Evolutionary conservation across 2,113 vertebrate genomes (phyloP), one percentile per base, ranked within the genome.

Genomic region (Podarcis raffonei): DNA sequence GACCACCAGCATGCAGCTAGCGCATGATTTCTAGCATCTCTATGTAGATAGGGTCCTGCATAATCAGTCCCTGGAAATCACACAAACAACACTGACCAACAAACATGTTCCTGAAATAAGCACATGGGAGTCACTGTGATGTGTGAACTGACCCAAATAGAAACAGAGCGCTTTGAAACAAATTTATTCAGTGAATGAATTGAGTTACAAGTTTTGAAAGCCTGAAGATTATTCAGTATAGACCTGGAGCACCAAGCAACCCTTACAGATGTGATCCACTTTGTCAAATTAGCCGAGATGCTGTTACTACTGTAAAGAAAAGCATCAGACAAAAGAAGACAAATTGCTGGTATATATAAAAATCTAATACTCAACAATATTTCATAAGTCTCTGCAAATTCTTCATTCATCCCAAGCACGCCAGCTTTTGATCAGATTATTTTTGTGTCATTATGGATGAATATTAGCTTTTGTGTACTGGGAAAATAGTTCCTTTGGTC

Each of bases 401-500:
- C 85, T 53, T 57, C 65, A 87, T 59, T 22, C 37, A 80, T 78
- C 86, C 53, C 37, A 8, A 74, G 66, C 86, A 74, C 15, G 11
- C 13, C 81, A 92, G 32, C 5, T 91, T 88, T 87, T 88, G 35
- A 87, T 42, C 81, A 88, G 78, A 79, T 88, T 48, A 15, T 90
- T 77, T 78, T 83, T 39, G 3, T 90, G 27, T 8, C 85, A 77
- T 84, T 85, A 89, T 66, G 57, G 83, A 85, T 93, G 87, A 86
- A 77, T 81, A 91, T 86, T 79, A 83, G 85, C 88, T 92, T 94
- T 68, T 8, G 0, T 77, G n/a, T 30, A 37, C 32, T 91, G 87
- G 90, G 74, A 88, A 94, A 93, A 90, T 4, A 77, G 13, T 15
- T 48, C 48, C 48, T 86, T 81, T 91, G 94, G 87, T 77, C 76